Base-by-base conservation (phyloP, 2,797 vertebrate species). In the Bradypus variegatus region DNA sequence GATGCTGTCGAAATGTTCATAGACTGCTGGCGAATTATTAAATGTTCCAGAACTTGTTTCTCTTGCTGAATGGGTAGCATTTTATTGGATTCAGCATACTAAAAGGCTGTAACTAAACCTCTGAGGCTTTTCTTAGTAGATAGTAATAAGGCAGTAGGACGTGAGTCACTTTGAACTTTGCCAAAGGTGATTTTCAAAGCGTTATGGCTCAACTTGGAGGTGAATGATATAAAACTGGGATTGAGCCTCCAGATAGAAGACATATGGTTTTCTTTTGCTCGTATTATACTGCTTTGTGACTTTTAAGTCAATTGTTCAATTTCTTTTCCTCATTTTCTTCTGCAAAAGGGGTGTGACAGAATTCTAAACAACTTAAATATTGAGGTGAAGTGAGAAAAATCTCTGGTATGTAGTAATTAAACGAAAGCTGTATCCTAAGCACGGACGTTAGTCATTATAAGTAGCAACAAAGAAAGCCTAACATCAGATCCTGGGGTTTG, bases 61-160 rank as follows among this genome's bases (percentile, higher is more conserved):
- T 83, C 79, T 90, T 91, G 89, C 83, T 80, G 67, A 75, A 65
- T 84, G 41, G 91, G 69, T 90, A 91, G 41, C 50, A 11, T 93
- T 86, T 95, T 94, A 92, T 75, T 94, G 77, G 91, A 62, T 94
- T 88, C 86, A 31, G 55, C 58, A 41, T 36, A n/a, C 16, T 75
- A 60, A 77, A 79, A 62, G 55, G n/a, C 79, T 78, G 8, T 85
- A 64, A 69, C 41, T 58, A 8, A 70, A 91, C 65, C 53, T 93
- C 36, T 41, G 82, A 93, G 92, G 67, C 72, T 86, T 31, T 64
- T 79, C 70, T 88, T 87, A 19, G 3, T 19, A 60, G 78, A 50
- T 36, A 23, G 38, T 79, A 33, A n/a, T 64, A 53, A 89, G 65
- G 65, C 18, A 23, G 31, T 48, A 12, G 62, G 62, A 64, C 25